Percentiles rank a stretch among this genome's conserved stretches.
These are phyloP conservation scores for Tamandua tetradactyla DNA, from an alignment of 2,797 vertebrate species.

Conservation along the genomic window DNA sequence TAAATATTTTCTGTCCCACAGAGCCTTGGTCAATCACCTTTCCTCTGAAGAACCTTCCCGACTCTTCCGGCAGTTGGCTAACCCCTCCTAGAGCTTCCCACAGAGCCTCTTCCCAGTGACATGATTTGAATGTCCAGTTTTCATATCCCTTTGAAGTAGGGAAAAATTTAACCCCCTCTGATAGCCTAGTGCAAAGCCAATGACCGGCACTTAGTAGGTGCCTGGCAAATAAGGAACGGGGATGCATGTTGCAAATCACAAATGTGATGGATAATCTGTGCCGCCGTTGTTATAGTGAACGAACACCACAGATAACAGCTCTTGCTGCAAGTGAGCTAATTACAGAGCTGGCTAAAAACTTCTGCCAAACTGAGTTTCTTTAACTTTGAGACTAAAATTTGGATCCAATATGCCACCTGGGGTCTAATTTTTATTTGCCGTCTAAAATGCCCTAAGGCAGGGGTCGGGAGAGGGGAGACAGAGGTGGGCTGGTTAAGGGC, in stretches of 20 bases:
- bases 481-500: background rate
- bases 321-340: conserved; percentile 42
- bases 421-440: conserved; percentile 30
- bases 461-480: background rate
- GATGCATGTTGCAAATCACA: background rate
- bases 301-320: background rate
- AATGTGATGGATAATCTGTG: background rate
- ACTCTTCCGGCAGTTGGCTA: background rate
- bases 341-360: conserved; percentile 6
- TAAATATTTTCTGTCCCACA: background rate
- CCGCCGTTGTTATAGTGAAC: background rate
- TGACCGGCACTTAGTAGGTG: background rate
- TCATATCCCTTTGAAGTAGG: background rate
- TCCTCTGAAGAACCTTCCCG: background rate
- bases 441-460: background rate
- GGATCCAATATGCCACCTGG: background rate
- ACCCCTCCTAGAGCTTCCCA: background rate
- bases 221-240: background rate
- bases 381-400: background rate
- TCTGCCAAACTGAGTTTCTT: conserved; percentile 49
- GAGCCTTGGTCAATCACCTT: background rate
- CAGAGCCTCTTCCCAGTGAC: background rate
- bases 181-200: background rate
- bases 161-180: background rate
- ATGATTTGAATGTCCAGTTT: background rate